Conservation (phyloP, 2,797 vertebrate species). For the Enteromius viviparus region DNA sequence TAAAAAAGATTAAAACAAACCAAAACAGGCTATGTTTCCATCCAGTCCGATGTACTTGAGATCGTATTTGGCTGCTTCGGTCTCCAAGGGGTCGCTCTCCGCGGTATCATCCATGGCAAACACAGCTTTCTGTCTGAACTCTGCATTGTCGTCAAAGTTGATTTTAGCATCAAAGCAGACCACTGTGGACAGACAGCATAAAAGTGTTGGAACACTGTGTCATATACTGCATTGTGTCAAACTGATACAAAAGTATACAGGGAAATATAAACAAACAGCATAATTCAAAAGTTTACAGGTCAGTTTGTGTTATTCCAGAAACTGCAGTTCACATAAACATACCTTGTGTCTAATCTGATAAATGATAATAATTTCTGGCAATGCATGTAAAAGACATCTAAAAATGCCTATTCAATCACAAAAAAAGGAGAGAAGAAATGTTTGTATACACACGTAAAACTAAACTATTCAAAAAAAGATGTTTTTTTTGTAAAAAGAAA, state of each 20-base stretch:
- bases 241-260: neutral
- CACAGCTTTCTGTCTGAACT: conserved; percentile 96
- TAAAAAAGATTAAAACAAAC: conserved; percentile 72
- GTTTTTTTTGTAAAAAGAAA: neutral
- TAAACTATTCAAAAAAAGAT: neutral
- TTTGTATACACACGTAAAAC: neutral
- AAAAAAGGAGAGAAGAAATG: neutral
- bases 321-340: neutral
- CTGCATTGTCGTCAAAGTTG: conserved; percentile 98
- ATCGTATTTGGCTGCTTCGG: conserved; percentile 92
- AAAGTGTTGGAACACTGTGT: neutral
- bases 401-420: neutral
- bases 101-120: conserved; percentile 96
- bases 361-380: neutral
- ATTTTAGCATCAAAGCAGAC: conserved; percentile 99
- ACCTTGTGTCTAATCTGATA: neutral
- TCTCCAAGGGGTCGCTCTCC: conserved; percentile 94
- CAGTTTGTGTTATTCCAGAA: neutral
- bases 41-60: conserved; percentile 98
- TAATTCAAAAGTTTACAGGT: neutral
- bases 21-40: conserved; percentile 98
- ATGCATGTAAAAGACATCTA: too few relatives aligned
- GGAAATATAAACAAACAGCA: neutral
- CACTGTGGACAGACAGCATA: conserved; percentile 74
- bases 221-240: neutral